Conservation (phyloP, 2,113 vertebrate species). For the Litocranius walleri region DNA sequence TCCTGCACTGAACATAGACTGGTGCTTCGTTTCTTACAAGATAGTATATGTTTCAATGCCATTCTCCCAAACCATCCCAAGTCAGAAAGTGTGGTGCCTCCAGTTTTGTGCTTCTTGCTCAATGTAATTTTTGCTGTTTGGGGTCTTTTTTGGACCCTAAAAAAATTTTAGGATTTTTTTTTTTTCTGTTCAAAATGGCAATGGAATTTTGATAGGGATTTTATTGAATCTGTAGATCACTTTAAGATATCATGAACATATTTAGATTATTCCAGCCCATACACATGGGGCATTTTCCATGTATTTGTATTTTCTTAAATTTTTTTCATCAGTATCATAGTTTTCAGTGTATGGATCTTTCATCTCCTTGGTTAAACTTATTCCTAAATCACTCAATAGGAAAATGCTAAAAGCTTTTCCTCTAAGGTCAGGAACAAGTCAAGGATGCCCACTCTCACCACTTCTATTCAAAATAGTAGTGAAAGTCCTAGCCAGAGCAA, state of each 20-base stretch:
- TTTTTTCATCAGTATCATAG: background rate
- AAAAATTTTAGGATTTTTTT: background rate
- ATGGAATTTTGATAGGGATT: background rate
- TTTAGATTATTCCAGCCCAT: background rate
- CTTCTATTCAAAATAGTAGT: background rate
- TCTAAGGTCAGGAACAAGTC: background rate
- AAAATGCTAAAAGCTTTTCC: background rate
- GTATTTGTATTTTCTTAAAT: background rate
- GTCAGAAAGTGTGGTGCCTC: background rate
- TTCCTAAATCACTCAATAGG: background rate
- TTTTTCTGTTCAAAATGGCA: background rate
- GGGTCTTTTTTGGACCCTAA: background rate
- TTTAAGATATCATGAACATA: background rate
- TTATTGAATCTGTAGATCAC: background rate
- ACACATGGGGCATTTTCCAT: background rate
- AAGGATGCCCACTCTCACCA: background rate
- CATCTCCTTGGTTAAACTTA: background rate
- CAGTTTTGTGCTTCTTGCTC: background rate
- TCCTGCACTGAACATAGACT: too few species aligned
- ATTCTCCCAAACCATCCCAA: too few species aligned
- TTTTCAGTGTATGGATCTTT: background rate
- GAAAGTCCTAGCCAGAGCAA: background rate
- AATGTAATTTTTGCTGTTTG: background rate
- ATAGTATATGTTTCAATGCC: too few species aligned
- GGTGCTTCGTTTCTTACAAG: too few species aligned